A percentile compares a stretch with the other conserved stretches of the same genome.
phyloP scores from a whole-genome alignment of 2,797 vertebrate species.

The Rhinella marina region DNA sequence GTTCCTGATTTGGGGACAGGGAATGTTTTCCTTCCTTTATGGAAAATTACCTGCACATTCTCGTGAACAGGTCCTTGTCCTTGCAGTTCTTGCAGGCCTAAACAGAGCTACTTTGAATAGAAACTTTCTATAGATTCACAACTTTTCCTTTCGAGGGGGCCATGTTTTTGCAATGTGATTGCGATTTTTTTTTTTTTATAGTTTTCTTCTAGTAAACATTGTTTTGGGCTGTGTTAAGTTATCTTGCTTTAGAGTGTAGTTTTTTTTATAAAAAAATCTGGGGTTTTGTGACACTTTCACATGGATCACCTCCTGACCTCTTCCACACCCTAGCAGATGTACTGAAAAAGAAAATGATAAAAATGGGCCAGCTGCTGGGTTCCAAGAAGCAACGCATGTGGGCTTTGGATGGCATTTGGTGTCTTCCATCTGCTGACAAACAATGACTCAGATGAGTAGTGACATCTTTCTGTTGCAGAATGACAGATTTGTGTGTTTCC shows the following conservation, averaged over 20 bases:
- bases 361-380: constrained; percentile 41
- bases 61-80: background rate
- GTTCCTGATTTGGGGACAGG: no score
- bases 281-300: constrained; percentile 2
- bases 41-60: background rate
- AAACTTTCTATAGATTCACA: constrained; percentile 29
- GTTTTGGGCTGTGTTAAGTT: background rate
- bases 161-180: background rate
- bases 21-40: background rate
- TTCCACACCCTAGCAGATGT: background rate
- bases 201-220: background rate
- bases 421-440: constrained; percentile 50
- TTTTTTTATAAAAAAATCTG: background rate
- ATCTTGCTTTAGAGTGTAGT: background rate
- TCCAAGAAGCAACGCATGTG: constrained; percentile 59
- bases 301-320: constrained; percentile 21
- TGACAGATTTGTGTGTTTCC: constrained; percentile 51
- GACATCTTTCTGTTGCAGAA: constrained; percentile 61
- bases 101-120: background rate
- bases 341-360: constrained; percentile 22
- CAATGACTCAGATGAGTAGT: constrained; percentile 58
- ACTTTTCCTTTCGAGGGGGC: constrained; percentile 18
- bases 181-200: background rate
- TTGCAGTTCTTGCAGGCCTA: background rate
- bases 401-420: constrained; percentile 48